phyloP scores from a whole-genome alignment of 53 echinoderm and acorn worm genomes.

The Echinometra lucunter region DNA sequence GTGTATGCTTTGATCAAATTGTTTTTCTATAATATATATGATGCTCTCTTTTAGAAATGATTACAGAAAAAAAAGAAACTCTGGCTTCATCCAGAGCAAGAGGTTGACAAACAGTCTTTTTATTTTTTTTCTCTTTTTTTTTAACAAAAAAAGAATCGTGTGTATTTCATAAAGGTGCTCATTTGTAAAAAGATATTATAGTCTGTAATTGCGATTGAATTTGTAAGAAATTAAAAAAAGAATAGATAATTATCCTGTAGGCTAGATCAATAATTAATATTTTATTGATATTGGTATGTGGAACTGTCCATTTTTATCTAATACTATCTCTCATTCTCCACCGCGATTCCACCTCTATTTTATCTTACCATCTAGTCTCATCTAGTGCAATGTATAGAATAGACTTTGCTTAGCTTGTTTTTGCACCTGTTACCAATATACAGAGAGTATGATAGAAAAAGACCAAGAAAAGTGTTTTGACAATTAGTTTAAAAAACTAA shows the following conservation, averaged over 20 bases:
- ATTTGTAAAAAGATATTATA: conserved; percentile 68
- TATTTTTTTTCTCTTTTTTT: conserved; percentile 66
- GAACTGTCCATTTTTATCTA: not conserved
- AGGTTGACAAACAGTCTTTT: conserved; percentile 59
- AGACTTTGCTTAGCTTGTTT: conserved; percentile 40
- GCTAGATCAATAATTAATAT: conserved; percentile 27
- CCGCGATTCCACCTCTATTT: conserved; percentile 29
- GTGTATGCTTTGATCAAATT: conserved; percentile 70
- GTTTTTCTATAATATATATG: conserved; percentile 64
- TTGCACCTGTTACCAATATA: not conserved
- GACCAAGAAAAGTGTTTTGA: not conserved
- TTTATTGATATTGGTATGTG: conserved; percentile 43
- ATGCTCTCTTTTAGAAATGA: conserved; percentile 59
- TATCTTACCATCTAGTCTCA: conserved; percentile 31
- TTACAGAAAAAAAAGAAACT: conserved; percentile 6
- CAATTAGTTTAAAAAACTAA: conserved; percentile 36
- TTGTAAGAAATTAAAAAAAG: conserved; percentile 19
- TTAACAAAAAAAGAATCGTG: conserved; percentile 63
- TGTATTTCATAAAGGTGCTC: conserved; percentile 73
- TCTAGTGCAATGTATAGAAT: conserved; percentile 65
- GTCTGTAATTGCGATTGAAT: conserved; percentile 59
- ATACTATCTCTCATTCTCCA: not conserved
- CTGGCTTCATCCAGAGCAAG: conserved; percentile 42
- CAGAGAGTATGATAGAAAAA: conserved; percentile 14
- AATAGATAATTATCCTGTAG: conserved; percentile 47